phyloP scores from a whole-genome alignment of 1,140 invertebrate genomes.

The Venustaconcha ellipsiformis region DNA sequence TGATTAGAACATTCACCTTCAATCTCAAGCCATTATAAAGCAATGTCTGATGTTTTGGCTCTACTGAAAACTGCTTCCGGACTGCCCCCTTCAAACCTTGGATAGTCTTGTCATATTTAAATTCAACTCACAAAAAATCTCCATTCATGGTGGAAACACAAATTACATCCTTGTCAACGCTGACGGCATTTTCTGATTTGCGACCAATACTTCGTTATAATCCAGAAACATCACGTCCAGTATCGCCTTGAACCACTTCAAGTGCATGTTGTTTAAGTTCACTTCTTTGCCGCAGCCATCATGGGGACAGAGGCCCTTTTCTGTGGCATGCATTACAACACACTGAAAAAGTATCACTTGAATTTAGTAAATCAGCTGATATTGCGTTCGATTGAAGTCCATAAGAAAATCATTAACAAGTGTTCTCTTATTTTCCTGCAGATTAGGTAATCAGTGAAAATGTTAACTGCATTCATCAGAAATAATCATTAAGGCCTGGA shows the following conservation, averaged over 20 bases:
- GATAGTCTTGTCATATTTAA: constrained; percentile 18
- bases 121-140: constrained; percentile 4
- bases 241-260: constrained; percentile 12
- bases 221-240: constrained; percentile 20
- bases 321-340: constrained; percentile 12
- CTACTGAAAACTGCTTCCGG: constrained; percentile 2
- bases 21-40: constrained; percentile 18
- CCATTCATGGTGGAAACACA: constrained; percentile 29
- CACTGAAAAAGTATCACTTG: constrained; percentile 13
- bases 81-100: constrained; percentile 20
- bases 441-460: too few relatives aligned
- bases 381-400: too few relatives aligned
- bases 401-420: too few relatives aligned
- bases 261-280: not conserved
- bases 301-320: constrained; percentile 16
- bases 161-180: not conserved
- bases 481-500: too few relatives aligned
- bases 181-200: not conserved
- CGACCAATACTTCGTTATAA: constrained; percentile 6
- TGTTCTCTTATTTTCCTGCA: too few relatives aligned
- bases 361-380: too few relatives aligned
- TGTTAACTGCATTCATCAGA: too few relatives aligned
- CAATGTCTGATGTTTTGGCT: constrained; percentile 21
- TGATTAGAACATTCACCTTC: constrained; percentile 6
- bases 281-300: constrained; percentile 14